These are phyloP conservation scores for Lacerta bilineata DNA, from an alignment of 2,797 vertebrate genomes.

Conservation along the genomic window DNA sequence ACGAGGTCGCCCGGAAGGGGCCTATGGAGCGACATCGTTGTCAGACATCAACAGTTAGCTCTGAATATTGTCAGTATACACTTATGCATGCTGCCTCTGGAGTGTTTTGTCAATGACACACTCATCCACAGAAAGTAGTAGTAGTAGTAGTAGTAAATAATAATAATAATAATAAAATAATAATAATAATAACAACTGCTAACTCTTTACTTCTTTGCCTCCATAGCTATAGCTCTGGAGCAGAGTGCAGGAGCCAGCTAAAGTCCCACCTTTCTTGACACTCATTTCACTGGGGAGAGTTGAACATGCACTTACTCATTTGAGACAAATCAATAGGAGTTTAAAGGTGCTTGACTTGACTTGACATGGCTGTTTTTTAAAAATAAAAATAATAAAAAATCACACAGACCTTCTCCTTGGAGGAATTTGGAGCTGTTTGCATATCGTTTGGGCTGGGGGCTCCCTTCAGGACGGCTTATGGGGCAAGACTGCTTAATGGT, in stretches of 20 bases:
- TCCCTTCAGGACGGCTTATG: background rate
- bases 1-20: too few relatives aligned
- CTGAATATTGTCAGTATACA: too few relatives aligned
- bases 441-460: too few relatives aligned
- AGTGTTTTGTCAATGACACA: too few relatives aligned
- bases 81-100: too few relatives aligned
- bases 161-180: too few relatives aligned
- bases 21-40: too few relatives aligned
- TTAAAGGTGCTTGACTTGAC: background rate
- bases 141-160: too few relatives aligned
- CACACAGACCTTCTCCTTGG: background rate
- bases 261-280: background rate
- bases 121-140: background rate
- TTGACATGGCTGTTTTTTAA: background rate
- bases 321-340: background rate
- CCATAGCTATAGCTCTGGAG: too few relatives aligned
- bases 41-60: too few relatives aligned
- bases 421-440: background rate
- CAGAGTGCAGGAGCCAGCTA: background rate
- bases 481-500: background rate
- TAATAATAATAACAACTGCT: too few relatives aligned
- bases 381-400: too few relatives aligned
- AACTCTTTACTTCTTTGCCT: background rate
- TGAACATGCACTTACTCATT: background rate
- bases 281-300: background rate